Base-by-base conservation (phyloP, 2,888 invertebrate species). In the Eudemis profundana region DNA sequence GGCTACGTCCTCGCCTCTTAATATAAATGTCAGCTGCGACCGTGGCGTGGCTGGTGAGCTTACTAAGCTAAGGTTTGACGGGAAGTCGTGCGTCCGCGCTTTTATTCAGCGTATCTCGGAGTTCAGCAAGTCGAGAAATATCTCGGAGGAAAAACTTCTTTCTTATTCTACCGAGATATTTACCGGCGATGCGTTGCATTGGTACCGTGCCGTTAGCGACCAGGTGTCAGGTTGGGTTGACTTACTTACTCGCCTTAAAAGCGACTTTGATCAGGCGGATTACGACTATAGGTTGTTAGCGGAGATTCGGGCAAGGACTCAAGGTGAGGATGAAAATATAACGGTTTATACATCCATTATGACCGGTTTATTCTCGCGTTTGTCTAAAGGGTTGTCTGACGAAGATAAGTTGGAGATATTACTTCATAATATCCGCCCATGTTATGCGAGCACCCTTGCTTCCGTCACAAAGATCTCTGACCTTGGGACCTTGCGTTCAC, bases 271-370 rank as follows among this genome's bases (percentile, higher is more conserved):
- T 14, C 50, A 17, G 5, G 17, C 14, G 4, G 64, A 42, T 19
- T 57, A 19, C 8, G 57, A 64, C n/a, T 64, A 50, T 42, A 29
- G 68, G 14, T 21, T 72, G 0, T 2, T 61, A 14, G 5, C 53
- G 1, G 72, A 71, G 44, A 72, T 72, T 12, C 57, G 71, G 7
- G 14, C 54, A 4, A 46, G 72, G 0, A 69, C 68, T 21, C 72
- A 70, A 40, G 72, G 67, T 5, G 64, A 67, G 4, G 1, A 15
- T 1, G 70, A 72, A 42, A 70, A 61, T 12, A 71, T 71, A 10
- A 66, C 68, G 21, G 53, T 69, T 47, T 69, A 70, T 53, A 36
- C 70, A 17, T 67, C 68, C 0, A 69, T 72, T 15, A 62, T 69
- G 63, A 10, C 23, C 0, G 67, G 69, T n/a, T 57, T 70, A 64